Evolutionary conservation across 2,888 invertebrate genomes (phyloP), one percentile per base, ranked within the genome.

Genomic region (Sericinus montela): DNA sequence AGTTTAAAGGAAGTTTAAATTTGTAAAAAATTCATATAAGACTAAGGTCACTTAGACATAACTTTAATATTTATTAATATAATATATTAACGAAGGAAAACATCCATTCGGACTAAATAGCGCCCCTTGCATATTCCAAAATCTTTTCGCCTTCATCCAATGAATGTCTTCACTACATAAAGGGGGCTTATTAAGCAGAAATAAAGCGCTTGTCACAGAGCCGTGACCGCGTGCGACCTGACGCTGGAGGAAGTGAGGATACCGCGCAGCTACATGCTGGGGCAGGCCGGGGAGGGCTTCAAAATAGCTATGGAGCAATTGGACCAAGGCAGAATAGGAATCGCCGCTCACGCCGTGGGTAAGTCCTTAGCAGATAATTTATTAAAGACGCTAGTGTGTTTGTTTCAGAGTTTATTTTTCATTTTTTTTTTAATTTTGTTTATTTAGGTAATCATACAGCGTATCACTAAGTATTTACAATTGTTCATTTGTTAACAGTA

Each of bases 291-390:
- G 0, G 90, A 90, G 39, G 94, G 94, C 5, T 95, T 95, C 80
- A 91, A 89, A 70, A 91, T 94, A 51, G 94, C 94, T 15, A 94
- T 95, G 94, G 87, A 69, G 38, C 92, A 92, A 65, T 74, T 92
- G 35, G 94, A 94, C 79, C 91, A 91, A 67, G 94, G 91, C 0
- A 75, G 95, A 59, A 92, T 95, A 35, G 95, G 94, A 0, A 94
- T 95, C 56, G 93, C 94, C 1, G 91, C 93, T 0, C 94, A 94
- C 70, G 94, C 93, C 29, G 77, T 94, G 4, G 94, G 94, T 88
- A 16, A 69, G 80, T 60, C 5, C 19, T 5, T 19, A 3, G 5
- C 19, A 19, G 19, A 19, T 5, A 19, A 19, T 19, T 19, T 19
- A 19, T 19, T 19, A 5, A 19, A n/a, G 19, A 19, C 19, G 19